These are phyloP conservation scores for Alcedo atthis DNA, from an alignment of 2,797 vertebrate species.

Conservation along the genomic window DNA sequence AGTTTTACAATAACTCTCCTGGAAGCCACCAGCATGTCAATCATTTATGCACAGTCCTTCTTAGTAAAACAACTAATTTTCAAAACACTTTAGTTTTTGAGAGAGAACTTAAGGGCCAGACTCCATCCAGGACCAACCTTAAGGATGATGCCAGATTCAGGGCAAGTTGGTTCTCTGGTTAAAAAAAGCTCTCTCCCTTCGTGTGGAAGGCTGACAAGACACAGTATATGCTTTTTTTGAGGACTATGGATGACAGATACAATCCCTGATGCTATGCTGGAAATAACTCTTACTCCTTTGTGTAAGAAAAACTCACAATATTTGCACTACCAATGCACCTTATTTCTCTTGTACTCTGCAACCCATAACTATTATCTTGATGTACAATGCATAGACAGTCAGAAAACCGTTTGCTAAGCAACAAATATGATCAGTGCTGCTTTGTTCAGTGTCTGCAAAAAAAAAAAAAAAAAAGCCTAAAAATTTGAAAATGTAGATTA, in stretches of 20 bases:
- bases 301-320: neutral
- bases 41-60: neutral
- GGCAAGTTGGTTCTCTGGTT: neutral
- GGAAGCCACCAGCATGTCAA: neutral
- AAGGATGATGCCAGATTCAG: neutral
- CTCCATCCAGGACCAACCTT: neutral
- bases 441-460: neutral
- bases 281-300: neutral
- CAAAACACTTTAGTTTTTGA: neutral
- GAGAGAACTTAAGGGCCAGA: neutral
- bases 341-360: neutral
- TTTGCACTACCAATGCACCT: neutral
- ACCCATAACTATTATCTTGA: neutral
- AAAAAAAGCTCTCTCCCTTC: neutral
- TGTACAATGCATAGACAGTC: neutral
- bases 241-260: neutral
- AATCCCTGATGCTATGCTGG: neutral
- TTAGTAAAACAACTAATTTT: neutral
- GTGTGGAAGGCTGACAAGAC: neutral
- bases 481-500: constrained; percentile 43
- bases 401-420: constrained; percentile 20
- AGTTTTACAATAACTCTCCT: neutral
- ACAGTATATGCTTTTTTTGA: fast-evolving
- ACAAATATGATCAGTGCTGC: neutral
- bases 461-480: neutral